Percentiles rank a stretch among this genome's conserved stretches.
Evolutionary conservation across 2,888 invertebrate species (phyloP).

Genomic region (Sarcophaga variegata): DNA sequence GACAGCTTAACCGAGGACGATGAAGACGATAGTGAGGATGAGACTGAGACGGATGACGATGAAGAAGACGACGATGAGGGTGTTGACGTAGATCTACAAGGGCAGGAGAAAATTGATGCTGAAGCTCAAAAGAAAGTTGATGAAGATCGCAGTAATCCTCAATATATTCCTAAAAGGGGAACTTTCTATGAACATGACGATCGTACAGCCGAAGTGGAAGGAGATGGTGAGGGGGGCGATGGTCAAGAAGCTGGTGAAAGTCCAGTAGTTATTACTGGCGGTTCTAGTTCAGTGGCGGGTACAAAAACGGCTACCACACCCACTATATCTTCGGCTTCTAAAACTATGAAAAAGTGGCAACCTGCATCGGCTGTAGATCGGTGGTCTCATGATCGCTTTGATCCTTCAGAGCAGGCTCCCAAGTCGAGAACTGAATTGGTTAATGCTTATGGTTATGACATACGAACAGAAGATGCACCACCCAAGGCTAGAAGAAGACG

Average conservation of each 20-base stretch:
- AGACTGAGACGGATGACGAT: slow-evolving; percentile 75
- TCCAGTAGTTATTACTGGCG: slow-evolving; percentile 78
- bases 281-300: slow-evolving; percentile 78
- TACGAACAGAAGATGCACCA: slow-evolving; percentile 94
- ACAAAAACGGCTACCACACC: slow-evolving; percentile 75
- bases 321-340: slow-evolving; percentile 78
- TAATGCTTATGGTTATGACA: slow-evolving; percentile 87
- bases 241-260: slow-evolving; percentile 59
- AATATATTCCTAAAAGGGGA: slow-evolving; percentile 97
- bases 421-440: slow-evolving; percentile 75
- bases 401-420: slow-evolving; percentile 84
- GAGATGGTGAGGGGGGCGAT: slow-evolving; percentile 52
- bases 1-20: slow-evolving; percentile 68
- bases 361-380: slow-evolving; percentile 83
- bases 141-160: slow-evolving; percentile 97
- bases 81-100: slow-evolving; percentile 86
- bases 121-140: slow-evolving; percentile 90
- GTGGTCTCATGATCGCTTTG: slow-evolving; percentile 92
- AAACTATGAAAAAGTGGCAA: slow-evolving; percentile 81
- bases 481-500: slow-evolving; percentile 93
- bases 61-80: slow-evolving; percentile 75
- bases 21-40: slow-evolving; percentile 73
- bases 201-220: slow-evolving; percentile 84
- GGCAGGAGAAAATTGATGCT: slow-evolving; percentile 84
- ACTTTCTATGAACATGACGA: slow-evolving; percentile 99